Conservation (phyloP, 2,113 vertebrate genomes). For the Larimichthys crocea region DNA sequence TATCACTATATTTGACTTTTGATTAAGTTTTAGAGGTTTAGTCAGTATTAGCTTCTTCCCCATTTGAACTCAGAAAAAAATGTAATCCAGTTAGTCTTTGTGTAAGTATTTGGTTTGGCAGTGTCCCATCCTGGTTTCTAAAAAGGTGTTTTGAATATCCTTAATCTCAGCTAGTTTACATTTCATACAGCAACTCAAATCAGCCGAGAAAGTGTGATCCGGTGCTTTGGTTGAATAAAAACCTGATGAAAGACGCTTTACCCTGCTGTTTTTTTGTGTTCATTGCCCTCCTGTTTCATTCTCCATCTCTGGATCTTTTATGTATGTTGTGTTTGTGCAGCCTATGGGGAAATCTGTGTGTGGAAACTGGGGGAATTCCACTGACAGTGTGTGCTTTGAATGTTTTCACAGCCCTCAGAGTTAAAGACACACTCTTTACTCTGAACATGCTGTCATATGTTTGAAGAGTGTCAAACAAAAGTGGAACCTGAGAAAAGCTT, state of each 20-base stretch:
- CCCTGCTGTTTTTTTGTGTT: neutral
- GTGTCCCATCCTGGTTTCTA: constrained; percentile 5
- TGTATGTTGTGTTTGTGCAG: neutral
- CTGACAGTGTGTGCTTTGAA: neutral
- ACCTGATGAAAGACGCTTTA: neutral
- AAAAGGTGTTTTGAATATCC: constrained; percentile 41
- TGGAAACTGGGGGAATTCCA: neutral
- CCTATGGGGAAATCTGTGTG: neutral
- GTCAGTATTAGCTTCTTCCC: neutral
- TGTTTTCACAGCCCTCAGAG: neutral
- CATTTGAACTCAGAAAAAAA: constrained; percentile 19
- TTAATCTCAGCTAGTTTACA: constrained; percentile 35
- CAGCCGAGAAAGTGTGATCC: neutral
- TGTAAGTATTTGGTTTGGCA: constrained; percentile 55
- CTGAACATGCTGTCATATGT: constrained; percentile 5
- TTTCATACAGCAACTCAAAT: constrained; percentile 37
- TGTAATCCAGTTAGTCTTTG: constrained; percentile 30
- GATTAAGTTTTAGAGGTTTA: neutral
- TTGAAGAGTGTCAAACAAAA: neutral
- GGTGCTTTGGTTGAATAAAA: neutral
- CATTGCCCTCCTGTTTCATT: neutral
- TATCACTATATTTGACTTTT: neutral
- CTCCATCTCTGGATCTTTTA: neutral
- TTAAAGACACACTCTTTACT: neutral
- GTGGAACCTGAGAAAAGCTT: neutral